Base-by-base conservation (phyloP, 2,888 invertebrate species). In the Carpatolechia fugitivella region DNA sequence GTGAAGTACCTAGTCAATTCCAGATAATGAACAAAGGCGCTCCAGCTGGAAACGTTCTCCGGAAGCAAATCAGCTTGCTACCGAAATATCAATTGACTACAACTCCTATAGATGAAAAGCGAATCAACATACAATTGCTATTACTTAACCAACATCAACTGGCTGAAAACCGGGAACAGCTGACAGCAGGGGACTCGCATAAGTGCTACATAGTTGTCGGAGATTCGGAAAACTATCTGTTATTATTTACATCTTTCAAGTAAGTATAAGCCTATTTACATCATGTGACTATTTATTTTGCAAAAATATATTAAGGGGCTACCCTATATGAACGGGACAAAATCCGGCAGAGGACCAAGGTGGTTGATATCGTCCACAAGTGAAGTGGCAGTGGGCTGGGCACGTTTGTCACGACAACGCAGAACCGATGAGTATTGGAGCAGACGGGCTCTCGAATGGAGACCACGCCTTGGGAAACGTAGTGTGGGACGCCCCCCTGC, bases 21-120 rank as follows among this genome's bases (percentile, higher is more conserved):
- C 60, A 95, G 94, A 94, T 95, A 70, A 91, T 94, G 68, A 94
- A 94, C 74, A 92, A 94, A 73, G 92, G 93, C 40, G 92, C 95
- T 11, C 95, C 95, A 44, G 93, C 94, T 62, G 96, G 96, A 3
- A 94, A 93, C 70, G 78, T 91, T 41, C 72, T 96, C 2, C 88
- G 92, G 40, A 93, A 93, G 59, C 91, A 93, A 76, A 91, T 94
- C 11, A 78, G 81, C 44, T 78, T 91, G 16, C 82, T 95, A 3
- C 95, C 95, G 0, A 91, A 91, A 65, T 95, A 94, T 75, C 76
- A 82, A 20, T 59, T 94, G 13, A 75, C 74, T 1, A 66, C 89
- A 20, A 80, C 74, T 11, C 78, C 85, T 14, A 58, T 81, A 24
- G 79, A 82, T 56, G 72, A 79, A 50, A 73, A 67, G 29, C 74